Conservation (phyloP, 2,113 vertebrate species). For the Ahaetulla prasina region DNA sequence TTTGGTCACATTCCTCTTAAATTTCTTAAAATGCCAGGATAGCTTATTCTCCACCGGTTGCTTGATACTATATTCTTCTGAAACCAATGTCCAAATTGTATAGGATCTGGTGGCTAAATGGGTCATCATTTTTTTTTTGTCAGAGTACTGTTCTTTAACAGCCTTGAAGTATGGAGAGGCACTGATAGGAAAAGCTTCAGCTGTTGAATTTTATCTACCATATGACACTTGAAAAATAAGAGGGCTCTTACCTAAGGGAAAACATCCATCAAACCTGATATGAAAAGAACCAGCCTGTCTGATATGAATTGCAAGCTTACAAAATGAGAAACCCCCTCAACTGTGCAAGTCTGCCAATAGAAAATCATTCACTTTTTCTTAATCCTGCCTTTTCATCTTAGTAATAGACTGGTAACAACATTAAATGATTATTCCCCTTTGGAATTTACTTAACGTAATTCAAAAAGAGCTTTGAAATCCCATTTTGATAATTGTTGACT, state of each 20-base stretch:
- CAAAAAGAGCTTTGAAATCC: slow-evolving; percentile 1
- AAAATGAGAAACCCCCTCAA: background rate
- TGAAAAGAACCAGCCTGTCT: background rate
- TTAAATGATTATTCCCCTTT: background rate
- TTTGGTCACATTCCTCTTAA: background rate
- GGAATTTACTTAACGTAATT: background rate
- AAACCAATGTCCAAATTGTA: background rate
- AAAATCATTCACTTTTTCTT: background rate
- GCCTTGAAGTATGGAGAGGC: background rate
- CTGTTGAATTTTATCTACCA: background rate
- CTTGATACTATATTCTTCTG: background rate
- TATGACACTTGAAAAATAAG: background rate
- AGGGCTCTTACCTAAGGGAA: background rate
- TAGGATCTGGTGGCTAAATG: background rate
- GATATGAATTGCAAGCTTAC: background rate
- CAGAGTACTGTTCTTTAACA: background rate
- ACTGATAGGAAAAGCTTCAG: background rate
- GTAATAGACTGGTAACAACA: background rate
- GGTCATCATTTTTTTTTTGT: background rate
- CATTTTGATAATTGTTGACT: background rate
- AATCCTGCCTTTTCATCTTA: background rate
- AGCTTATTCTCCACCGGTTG: background rate
- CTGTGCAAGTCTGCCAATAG: background rate
- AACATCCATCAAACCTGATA: background rate
- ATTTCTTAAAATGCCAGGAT: background rate